Percentiles rank a stretch among this genome's conserved stretches.
Evolutionary conservation across 37 sponge, comb jelly and placozoan species (phyloP).

Genomic region (Diacarnus erythraeanus): DNA sequence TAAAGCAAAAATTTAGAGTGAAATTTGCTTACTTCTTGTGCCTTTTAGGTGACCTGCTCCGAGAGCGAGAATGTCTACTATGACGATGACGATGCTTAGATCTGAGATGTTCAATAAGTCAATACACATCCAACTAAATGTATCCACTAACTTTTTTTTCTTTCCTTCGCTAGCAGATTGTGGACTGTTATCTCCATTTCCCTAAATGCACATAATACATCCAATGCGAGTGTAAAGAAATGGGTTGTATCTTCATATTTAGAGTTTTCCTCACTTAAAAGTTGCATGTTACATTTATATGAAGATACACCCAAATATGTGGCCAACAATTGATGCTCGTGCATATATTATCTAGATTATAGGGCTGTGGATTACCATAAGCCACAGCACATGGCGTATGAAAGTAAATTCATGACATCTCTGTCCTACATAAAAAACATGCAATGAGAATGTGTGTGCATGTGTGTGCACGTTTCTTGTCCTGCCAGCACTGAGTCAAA

Average conservation of each 20-base stretch:
- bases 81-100: slow-evolving; percentile 9
- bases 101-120: neutral
- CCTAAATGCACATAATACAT: neutral
- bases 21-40: slow-evolving; percentile 18
- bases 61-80: slow-evolving; percentile 1
- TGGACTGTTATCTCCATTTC: neutral
- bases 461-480: neutral
- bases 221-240: neutral
- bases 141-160: slow-evolving; percentile 10
- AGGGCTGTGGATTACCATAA: slow-evolving; percentile 4
- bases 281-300: too few species aligned
- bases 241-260: too few species aligned
- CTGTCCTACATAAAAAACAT: slow-evolving; percentile 13
- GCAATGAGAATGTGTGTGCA: slow-evolving; percentile 1
- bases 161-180: neutral
- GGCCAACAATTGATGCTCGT: too few species aligned
- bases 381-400: slow-evolving; percentile 21
- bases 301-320: neutral
- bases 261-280: too few species aligned
- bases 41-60: slow-evolving; percentile 10
- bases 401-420: neutral
- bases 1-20: too few species aligned
- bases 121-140: neutral
- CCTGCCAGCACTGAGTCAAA: slow-evolving; percentile 23
- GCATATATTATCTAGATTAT: too few species aligned